Evolutionary conservation across 92 coral and sea anemone genomes (phyloP).

Genomic region (Montipora capitata): DNA sequence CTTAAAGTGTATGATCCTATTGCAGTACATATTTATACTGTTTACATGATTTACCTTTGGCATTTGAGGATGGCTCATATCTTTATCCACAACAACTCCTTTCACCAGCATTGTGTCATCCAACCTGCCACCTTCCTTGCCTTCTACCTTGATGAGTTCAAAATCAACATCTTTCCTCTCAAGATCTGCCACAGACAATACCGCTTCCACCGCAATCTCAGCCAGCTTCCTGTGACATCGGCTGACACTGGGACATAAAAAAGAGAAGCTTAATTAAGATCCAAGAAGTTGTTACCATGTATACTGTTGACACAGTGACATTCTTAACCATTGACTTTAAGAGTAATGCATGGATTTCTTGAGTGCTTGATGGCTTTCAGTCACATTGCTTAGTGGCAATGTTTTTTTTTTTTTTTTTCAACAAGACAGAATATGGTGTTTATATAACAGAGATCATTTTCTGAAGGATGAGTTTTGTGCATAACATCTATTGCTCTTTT

Average conservation of each 20-base stretch:
- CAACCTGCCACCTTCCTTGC: conserved; percentile 97
- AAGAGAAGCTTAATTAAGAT: background rate
- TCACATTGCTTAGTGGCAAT: too few species aligned
- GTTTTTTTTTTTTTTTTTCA: too few species aligned
- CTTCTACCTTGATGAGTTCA: conserved; percentile 97
- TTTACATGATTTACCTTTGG: conserved; percentile 83
- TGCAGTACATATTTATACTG: too few species aligned
- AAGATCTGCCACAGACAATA: conserved; percentile 96
- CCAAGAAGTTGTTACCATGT: background rate
- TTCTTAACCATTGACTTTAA: too few species aligned
- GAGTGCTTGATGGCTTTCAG: too few species aligned
- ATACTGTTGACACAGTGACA: too few species aligned
- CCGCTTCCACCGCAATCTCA: conserved; percentile 99
- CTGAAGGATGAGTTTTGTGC: too few species aligned
- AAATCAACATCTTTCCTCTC: conserved; percentile 99
- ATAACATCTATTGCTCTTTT: too few species aligned
- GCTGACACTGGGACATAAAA: conserved; percentile 82
- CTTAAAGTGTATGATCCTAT: too few species aligned
- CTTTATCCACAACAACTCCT: conserved; percentile 98
- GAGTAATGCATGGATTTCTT: too few species aligned
- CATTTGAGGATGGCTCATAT: conserved; percentile 99
- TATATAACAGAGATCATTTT: too few species aligned
- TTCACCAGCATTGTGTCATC: conserved; percentile 97
- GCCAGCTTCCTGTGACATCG: conserved; percentile 98
- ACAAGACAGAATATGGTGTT: too few species aligned